phyloP scores from a whole-genome alignment of 2,113 vertebrate genomes.

The Typhlomys cinereus region DNA sequence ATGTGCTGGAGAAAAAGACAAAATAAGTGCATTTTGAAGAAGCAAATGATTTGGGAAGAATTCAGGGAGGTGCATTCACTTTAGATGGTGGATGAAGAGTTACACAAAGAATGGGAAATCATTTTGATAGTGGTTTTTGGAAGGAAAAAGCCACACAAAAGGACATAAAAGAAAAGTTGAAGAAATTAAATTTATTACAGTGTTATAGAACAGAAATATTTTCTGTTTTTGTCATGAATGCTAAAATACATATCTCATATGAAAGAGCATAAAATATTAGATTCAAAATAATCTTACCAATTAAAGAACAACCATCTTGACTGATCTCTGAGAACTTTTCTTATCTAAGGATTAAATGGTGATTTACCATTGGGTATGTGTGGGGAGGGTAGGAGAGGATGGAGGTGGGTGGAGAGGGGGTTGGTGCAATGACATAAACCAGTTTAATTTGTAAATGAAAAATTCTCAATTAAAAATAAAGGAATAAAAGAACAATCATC shows the following conservation, averaged over 20 bases:
- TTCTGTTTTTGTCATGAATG: background rate
- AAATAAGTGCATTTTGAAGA: background rate
- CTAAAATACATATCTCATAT: background rate
- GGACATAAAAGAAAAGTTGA: background rate
- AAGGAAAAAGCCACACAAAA: background rate
- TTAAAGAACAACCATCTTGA: background rate
- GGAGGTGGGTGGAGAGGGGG: too few relatives aligned
- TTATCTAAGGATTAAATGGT: too few relatives aligned
- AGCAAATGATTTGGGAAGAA: conserved; percentile 23
- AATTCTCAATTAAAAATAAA: too few relatives aligned
- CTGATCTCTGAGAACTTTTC: too few relatives aligned
- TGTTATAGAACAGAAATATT: background rate
- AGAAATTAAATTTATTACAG: background rate
- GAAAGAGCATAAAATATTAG: background rate
- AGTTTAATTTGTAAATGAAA: too few relatives aligned
- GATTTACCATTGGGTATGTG: too few relatives aligned
- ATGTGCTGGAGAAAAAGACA: background rate
- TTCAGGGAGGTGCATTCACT: background rate
- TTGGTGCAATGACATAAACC: too few relatives aligned
- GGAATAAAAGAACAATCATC: background rate
- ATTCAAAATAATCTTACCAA: background rate
- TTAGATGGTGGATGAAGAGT: background rate
- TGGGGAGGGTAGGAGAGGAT: too few relatives aligned
- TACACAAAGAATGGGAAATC: background rate
- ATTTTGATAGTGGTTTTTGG: background rate